Percentiles rank a stretch among this genome's conserved stretches.
Evolutionary conservation across 2,797 vertebrate species (phyloP).

Genomic region (Loriculus beryllinus): DNA sequence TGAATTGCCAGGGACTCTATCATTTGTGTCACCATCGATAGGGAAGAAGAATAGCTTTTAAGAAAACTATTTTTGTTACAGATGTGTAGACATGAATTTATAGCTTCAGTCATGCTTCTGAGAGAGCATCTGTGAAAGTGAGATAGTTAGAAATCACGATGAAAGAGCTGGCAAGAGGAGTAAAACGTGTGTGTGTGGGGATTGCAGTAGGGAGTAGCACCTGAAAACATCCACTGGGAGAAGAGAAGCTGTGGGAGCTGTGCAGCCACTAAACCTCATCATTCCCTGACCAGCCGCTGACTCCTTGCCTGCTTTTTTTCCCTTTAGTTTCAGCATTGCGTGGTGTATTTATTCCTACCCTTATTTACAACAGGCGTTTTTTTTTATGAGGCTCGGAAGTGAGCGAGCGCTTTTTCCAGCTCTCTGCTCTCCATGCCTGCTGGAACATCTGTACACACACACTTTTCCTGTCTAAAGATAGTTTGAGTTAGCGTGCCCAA

Average conservation of each 20-base stretch:
- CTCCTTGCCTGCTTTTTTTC: background rate
- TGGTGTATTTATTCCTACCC: background rate
- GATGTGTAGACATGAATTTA: slow-evolving; percentile 4
- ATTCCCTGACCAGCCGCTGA: background rate
- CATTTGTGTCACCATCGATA: background rate
- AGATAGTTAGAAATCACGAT: slow-evolving; percentile 19
- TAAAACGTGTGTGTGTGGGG: fast-evolving
- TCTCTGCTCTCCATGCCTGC: background rate
- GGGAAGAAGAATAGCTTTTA: slow-evolving; percentile 28
- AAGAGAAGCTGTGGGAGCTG: background rate
- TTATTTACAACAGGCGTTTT: background rate
- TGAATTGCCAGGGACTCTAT: background rate
- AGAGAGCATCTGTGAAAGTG: slow-evolving; percentile 32
- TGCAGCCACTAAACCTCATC: background rate
- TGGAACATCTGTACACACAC: slow-evolving; percentile 30
- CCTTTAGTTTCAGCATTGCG: background rate
- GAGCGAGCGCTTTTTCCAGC: background rate
- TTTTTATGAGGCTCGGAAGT: background rate
- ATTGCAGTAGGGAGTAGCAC: background rate
- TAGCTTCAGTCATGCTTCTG: background rate
- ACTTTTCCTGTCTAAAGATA: slow-evolving; percentile 56
- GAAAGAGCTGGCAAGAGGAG: slow-evolving; percentile 14
- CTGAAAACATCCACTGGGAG: background rate
- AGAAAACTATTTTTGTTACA: slow-evolving; percentile 39
- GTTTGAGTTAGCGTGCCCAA: slow-evolving; percentile 20